A percentile compares a stretch with the other conserved stretches of the same genome.
These are phyloP conservation scores for Xiphophorus couchianus DNA, from an alignment of 2,113 vertebrate species.

Conservation along the genomic window DNA sequence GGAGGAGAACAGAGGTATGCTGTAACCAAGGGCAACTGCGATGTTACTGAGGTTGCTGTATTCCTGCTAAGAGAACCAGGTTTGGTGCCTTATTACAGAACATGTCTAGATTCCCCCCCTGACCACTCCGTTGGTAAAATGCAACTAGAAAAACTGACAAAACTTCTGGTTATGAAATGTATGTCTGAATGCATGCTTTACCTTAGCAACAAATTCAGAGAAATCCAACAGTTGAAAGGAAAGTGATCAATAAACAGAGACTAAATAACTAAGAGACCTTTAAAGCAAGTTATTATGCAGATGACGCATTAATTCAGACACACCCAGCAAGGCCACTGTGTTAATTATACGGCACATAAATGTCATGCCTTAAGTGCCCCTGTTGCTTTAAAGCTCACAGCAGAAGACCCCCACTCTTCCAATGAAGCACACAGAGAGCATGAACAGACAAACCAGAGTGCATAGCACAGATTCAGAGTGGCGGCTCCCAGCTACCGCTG, in stretches of 20 bases:
- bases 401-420: constrained; percentile 48
- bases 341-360: constrained; percentile 77
- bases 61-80: constrained; percentile 21
- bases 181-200: neutral
- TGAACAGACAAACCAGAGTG: constrained; percentile 36
- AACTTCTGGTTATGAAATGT: neutral
- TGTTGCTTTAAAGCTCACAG: constrained; percentile 55
- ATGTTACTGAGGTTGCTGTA: constrained; percentile 34
- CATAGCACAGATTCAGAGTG: constrained; percentile 38
- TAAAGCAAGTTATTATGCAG: constrained; percentile 31
- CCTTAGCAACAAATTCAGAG: neutral
- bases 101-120: too few relatives aligned
- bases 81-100: neutral
- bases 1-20: constrained; percentile 48
- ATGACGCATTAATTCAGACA: constrained; percentile 28
- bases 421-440: constrained; percentile 15
- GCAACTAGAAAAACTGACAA: neutral
- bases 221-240: neutral
- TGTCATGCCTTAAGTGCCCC: constrained; percentile 72
- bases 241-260: neutral
- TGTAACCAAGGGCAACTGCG: constrained; percentile 70
- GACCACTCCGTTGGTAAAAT: neutral
- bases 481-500: constrained; percentile 39
- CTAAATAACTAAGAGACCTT: constrained; percentile 28
- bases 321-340: constrained; percentile 38